Base-by-base conservation (phyloP, 2,113 vertebrate species). In the Galeopterus variegatus region DNA sequence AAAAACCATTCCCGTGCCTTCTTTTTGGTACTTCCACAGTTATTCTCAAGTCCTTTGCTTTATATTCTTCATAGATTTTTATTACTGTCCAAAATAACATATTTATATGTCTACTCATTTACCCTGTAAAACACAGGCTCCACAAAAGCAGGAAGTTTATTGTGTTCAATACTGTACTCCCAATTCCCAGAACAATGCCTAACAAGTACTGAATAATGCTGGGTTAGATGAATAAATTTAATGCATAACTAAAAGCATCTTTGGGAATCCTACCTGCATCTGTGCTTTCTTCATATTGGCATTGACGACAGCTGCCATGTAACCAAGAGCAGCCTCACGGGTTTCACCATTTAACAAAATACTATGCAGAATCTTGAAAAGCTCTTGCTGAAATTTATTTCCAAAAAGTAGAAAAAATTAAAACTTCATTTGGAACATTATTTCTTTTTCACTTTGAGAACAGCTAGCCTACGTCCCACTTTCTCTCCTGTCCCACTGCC, bases 251-350 rank as follows among this genome's bases (percentile, higher is more conserved):
- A 6, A 31, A 56, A 48, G 76, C 10, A 6, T 10, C 33, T 17
- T 13, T 6, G 1, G 50, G n/a, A n/a, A 14, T 12, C 93, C 92
- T 98, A 99, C 99, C 99, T 99, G 99, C 99, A 99, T 99, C 98
- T 99, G 99, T 1, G 99, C 99, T 98, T 99, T 99, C 97, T 99
- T 99, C 98, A 99, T 99, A 97, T 99, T 99, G 98, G 99, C 99
- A 80, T 99, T 99, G 98, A 99, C 99, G 58, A 99, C 52, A 96
- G 99, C 99, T 88, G 99, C 99, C 99, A 99, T 99, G 98, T 99
- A 99, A 97, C 98, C 98, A 1, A 99, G 99, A 67, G 99, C 99
- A 1, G 99, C 99, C 96, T 99, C 99, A 2, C 99, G 99, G 1
- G 99, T 99, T 97, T 99, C 99, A 62, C 99, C 99, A 1, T 99